These are phyloP conservation scores for Acrossocheilus fasciatus DNA, from an alignment of 2,797 vertebrate species.

Conservation along the genomic window DNA sequence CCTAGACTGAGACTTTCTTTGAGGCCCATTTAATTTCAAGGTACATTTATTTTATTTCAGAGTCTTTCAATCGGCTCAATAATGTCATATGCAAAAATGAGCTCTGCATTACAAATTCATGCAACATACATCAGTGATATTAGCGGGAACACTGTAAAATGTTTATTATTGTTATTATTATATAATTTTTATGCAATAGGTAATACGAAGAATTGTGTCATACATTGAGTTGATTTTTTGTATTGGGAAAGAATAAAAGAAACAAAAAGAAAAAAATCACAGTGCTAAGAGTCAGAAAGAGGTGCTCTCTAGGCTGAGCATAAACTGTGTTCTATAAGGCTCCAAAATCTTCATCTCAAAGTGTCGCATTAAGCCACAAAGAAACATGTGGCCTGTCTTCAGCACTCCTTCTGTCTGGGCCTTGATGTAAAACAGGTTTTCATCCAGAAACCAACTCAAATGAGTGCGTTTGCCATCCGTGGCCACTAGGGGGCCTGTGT, in stretches of 20 bases:
- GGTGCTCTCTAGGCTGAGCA: slow-evolving; percentile 27
- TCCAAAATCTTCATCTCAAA: slow-evolving; percentile 20
- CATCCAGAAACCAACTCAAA: slow-evolving; percentile 29
- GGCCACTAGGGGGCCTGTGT: slow-evolving; percentile 67
- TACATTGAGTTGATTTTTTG: slow-evolving; percentile 39
- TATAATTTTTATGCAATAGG: slow-evolving; percentile 36
- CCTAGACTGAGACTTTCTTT: neutral
- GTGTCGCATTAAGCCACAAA: neutral
- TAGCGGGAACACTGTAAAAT: slow-evolving; percentile 40
- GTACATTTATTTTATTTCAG: slow-evolving; percentile 29
- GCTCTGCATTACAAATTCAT: slow-evolving; percentile 32
- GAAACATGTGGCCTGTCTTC: neutral
- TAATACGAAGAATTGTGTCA: slow-evolving; percentile 48
- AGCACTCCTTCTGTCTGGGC: slow-evolving; percentile 1
- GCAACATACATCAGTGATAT: slow-evolving; percentile 20
- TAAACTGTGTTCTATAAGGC: neutral
- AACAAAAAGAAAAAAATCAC: slow-evolving; percentile 34
- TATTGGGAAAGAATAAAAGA: slow-evolving; percentile 26
- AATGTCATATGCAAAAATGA: slow-evolving; percentile 29
- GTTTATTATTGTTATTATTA: slow-evolving; percentile 38
- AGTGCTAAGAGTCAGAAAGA: slow-evolving; percentile 51
- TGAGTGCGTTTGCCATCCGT: slow-evolving; percentile 41
- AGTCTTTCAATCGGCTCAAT: slow-evolving; percentile 12
- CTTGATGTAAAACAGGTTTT: slow-evolving; percentile 28
- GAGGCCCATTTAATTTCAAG: neutral